Percentiles rank a stretch among this genome's conserved stretches.
Evolutionary conservation across 1,140 invertebrate genomes (phyloP).

Genomic region (Gonatopus flavifemur): DNA sequence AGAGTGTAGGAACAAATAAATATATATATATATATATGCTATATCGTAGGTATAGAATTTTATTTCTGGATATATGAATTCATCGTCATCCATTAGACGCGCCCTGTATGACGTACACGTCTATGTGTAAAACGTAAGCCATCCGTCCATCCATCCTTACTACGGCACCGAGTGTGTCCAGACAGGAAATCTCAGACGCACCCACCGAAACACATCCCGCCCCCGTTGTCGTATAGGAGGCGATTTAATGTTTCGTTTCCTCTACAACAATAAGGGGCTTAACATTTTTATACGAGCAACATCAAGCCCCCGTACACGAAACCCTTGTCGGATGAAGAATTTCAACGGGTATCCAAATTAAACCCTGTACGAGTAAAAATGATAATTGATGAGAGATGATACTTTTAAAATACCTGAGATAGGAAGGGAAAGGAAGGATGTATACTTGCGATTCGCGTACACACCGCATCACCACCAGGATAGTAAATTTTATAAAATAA

Average conservation of each 20-base stretch:
- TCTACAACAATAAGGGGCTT: conserved; percentile 48
- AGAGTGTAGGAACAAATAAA: background rate
- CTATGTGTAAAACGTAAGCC: conserved; percentile 43
- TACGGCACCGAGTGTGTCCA: too few relatives aligned
- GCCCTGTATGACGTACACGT: conserved; percentile 35
- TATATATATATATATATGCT: conserved; percentile 8
- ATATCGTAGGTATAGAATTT: too few relatives aligned
- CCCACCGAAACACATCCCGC: conserved; percentile 51
- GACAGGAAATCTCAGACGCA: conserved; percentile 56
- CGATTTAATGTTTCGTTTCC: conserved; percentile 57
- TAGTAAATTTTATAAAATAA: conserved; percentile 51
- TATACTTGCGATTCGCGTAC: too few relatives aligned
- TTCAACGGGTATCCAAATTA: too few relatives aligned
- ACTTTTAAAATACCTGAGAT: too few relatives aligned
- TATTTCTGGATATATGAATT: conserved; percentile 20
- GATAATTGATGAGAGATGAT: too few relatives aligned
- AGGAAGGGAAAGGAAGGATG: too few relatives aligned
- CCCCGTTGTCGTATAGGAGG: conserved; percentile 40
- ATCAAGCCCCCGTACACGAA: conserved; percentile 11
- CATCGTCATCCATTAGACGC: conserved; percentile 27
- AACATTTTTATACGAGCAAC: conserved; percentile 47
- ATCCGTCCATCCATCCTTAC: conserved; percentile 49
- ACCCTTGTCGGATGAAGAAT: too few relatives aligned
- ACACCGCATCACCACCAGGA: too few relatives aligned
- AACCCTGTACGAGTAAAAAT: too few relatives aligned